Percentiles rank a stretch among this genome's conserved stretches.
Evolutionary conservation across 92 coral and sea anemone genomes (phyloP).

Genomic region (Ricordea florida): DNA sequence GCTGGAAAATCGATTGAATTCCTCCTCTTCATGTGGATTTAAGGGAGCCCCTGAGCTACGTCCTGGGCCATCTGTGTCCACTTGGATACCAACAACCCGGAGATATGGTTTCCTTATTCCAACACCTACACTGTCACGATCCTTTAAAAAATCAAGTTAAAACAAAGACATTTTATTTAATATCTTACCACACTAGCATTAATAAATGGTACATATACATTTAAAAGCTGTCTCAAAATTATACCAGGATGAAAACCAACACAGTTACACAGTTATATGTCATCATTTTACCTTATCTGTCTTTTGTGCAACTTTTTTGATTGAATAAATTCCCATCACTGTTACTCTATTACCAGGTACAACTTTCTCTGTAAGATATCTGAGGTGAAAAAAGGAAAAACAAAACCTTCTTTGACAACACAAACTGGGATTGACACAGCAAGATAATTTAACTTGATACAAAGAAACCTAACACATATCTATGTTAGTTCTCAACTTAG

Average conservation of each 20-base stretch:
- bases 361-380: constrained; percentile 96
- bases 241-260: too few relatives aligned
- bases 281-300: constrained; percentile 66
- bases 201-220: neutral
- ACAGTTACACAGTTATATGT: neutral
- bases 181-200: neutral
- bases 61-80: constrained; percentile 97
- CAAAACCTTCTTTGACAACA: neutral
- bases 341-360: constrained; percentile 99
- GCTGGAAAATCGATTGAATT: constrained; percentile 81
- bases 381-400: neutral
- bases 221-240: too few relatives aligned
- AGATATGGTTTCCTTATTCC: constrained; percentile 97
- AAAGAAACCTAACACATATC: too few relatives aligned
- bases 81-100: constrained; percentile 91
- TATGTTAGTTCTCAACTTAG: too few relatives aligned
- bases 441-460: too few relatives aligned
- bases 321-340: constrained; percentile 96
- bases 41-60: constrained; percentile 82
- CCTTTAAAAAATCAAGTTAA: constrained; percentile 22
- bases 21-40: constrained; percentile 85
- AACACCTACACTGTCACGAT: constrained; percentile 81
- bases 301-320: constrained; percentile 90
- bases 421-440: neutral
- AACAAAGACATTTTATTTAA: neutral